These are phyloP conservation scores for Rhyacichthys aspro DNA, from an alignment of 2,797 vertebrate genomes.

Conservation along the genomic window DNA sequence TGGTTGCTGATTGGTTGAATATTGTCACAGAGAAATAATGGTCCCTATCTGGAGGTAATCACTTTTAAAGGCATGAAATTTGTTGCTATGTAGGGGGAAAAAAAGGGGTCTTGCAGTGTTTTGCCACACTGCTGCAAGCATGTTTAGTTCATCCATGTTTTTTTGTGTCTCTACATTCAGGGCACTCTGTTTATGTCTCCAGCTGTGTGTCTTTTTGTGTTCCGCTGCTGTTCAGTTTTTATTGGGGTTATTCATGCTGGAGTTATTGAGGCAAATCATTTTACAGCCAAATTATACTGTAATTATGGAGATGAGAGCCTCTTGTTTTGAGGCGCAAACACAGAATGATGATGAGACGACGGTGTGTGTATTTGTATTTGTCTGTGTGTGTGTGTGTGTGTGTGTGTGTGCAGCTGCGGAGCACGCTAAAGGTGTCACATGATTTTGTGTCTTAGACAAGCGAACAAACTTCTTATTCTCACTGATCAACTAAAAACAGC, in stretches of 20 bases:
- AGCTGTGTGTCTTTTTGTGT: constrained; percentile 33
- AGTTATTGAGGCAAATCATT: constrained; percentile 78
- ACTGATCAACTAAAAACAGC: constrained; percentile 47
- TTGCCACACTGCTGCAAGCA: too few relatives aligned
- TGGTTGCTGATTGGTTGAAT: too few relatives aligned
- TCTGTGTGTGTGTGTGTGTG: constrained; percentile 14
- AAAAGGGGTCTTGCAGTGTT: too few relatives aligned
- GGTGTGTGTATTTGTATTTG: constrained; percentile 10
- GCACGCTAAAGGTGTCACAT: constrained; percentile 56
- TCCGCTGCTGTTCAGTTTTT: constrained; percentile 65
- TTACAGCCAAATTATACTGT: constrained; percentile 83
- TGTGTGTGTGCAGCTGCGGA: constrained; percentile 35
- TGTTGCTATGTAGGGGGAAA: too few relatives aligned
- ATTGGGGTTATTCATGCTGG: constrained; percentile 77
- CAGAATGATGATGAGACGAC: constrained; percentile 68
- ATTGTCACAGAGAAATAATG: too few relatives aligned
- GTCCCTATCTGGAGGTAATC: too few relatives aligned
- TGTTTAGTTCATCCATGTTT: constrained; percentile 5
- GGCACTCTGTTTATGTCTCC: constrained; percentile 21
- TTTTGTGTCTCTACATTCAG: constrained; percentile 11
- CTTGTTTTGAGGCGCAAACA: constrained; percentile 76
- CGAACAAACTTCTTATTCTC: constrained; percentile 64
- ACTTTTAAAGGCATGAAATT: too few relatives aligned
- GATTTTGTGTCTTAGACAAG: constrained; percentile 54
- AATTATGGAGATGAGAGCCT: constrained; percentile 83